Conservation (phyloP, 2,113 vertebrate species). For the Stercorarius parasiticus region DNA sequence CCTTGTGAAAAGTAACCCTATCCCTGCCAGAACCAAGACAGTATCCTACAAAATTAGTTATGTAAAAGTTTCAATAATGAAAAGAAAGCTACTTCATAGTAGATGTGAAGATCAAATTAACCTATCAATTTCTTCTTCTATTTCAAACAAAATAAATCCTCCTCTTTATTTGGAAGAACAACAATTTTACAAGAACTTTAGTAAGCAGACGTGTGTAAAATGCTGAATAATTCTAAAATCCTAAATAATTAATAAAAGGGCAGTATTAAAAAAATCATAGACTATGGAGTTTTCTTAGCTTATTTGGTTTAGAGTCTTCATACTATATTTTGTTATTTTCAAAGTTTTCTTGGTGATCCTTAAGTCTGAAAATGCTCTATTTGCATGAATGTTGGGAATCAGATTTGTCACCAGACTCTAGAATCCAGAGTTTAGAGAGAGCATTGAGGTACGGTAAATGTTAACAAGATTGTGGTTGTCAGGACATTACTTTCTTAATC, state of each 20-base stretch:
- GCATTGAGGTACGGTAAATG: accelerated
- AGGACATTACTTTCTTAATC: neutral
- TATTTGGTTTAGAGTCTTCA: neutral
- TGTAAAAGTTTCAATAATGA: neutral
- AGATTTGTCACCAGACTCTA: neutral
- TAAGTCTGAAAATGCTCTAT: neutral
- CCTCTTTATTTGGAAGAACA: neutral
- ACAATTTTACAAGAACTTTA: neutral
- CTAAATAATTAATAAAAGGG: neutral
- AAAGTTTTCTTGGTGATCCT: neutral
- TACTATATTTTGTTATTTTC: neutral
- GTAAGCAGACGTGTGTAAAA: neutral
- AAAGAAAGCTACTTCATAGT: neutral
- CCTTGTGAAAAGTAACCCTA: neutral
- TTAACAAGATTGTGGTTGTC: neutral
- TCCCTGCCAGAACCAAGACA: neutral
- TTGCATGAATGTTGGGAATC: neutral
- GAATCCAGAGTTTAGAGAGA: neutral
- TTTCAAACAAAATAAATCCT: neutral
- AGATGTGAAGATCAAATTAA: neutral
- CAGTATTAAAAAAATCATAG: neutral
- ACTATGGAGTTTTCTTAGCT: neutral
- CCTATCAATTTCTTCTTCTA: neutral
- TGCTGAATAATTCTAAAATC: neutral
- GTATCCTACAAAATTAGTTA: neutral